Percentiles rank a stretch among this genome's conserved stretches.
Evolutionary conservation across 2,113 vertebrate species (phyloP).

Genomic region (Kobus ellipsiprymnus): DNA sequence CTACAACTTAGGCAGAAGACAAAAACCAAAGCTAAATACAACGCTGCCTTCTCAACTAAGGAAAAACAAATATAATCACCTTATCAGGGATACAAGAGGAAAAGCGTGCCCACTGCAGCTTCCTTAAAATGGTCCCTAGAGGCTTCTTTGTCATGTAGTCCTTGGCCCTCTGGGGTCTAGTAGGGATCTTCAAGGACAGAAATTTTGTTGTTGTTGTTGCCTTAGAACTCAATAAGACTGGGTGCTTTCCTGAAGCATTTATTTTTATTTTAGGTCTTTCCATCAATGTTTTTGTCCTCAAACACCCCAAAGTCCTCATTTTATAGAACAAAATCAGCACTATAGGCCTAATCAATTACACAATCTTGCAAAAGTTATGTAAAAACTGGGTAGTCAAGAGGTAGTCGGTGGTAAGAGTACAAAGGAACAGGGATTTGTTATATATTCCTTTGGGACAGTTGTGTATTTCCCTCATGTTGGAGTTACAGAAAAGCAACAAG

Average conservation of each 20-base stretch:
- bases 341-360: not conserved
- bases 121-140: not conserved
- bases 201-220: not conserved
- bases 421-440: not conserved
- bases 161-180: not conserved
- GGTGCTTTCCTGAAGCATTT: not conserved
- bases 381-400: not conserved
- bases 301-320: not conserved
- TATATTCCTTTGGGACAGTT: not conserved
- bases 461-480: not conserved
- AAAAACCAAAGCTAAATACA: not conserved
- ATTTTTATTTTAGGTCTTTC: not conserved
- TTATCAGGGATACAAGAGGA: not conserved
- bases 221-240: not conserved
- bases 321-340: not conserved
- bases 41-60: not conserved
- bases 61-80: not conserved
- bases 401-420: not conserved
- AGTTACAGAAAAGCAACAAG: not conserved
- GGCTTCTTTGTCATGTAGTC: not conserved
- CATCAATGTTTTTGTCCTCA: not conserved
- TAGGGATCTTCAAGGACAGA: not conserved
- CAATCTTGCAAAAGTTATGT: not conserved
- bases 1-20: not conserved
- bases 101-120: not conserved